Evolutionary conservation across 2,113 vertebrate genomes (phyloP), one percentile per base, ranked within the genome.

Genomic region (Herpetotheres cachinnans): DNA sequence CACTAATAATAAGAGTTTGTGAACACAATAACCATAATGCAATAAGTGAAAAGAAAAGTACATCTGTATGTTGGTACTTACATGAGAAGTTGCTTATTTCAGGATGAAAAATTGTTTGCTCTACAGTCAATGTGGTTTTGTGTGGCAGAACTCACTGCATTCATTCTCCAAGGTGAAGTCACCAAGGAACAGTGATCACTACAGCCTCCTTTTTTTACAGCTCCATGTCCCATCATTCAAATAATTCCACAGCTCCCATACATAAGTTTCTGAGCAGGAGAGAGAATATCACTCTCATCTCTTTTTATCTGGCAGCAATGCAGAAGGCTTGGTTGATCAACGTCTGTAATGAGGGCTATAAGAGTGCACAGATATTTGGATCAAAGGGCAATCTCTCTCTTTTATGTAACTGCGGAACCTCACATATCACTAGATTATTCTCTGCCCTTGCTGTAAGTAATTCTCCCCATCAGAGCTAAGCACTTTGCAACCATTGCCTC

Each of bases 371-470:
- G 80, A 56, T 84, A 96, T 69, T 95, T 95, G 95, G 93, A 95
- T 96, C 92, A 96, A 95, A 96, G 89, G 89, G 66, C 81, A 94
- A 93, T 96, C 83, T 91, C 89, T 93, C 90, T 95, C 94, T 89
- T 95, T 96, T 92, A 94, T 93, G 81, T 94, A 95, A 89, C 91
- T 95, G 83, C 18, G 24, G 91, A 92, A 65, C 56, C 73, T 91
- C 86, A 95, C 80, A 79, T 70, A 92, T 94, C 89, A 85, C 62
- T 59, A 46, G 89, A 86, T 95, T 91, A 91, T 95, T 95, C 73
- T 85, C 86, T 91, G 77, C 56, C 24, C 81, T 95, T 91, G 78
- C 81, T 91, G 84, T 93, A 94, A 95, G 93, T 95, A 97, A 95
- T 95, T 95, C 70, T 72, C 10, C 49, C 70, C 74, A 85, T 82